Percentiles rank a stretch among this genome's conserved stretches.
These are phyloP conservation scores for roundworm (Caenorhabditis elegans) DNA, from an alignment of 1,140 invertebrate species.

Conservation along the genomic window DNA sequence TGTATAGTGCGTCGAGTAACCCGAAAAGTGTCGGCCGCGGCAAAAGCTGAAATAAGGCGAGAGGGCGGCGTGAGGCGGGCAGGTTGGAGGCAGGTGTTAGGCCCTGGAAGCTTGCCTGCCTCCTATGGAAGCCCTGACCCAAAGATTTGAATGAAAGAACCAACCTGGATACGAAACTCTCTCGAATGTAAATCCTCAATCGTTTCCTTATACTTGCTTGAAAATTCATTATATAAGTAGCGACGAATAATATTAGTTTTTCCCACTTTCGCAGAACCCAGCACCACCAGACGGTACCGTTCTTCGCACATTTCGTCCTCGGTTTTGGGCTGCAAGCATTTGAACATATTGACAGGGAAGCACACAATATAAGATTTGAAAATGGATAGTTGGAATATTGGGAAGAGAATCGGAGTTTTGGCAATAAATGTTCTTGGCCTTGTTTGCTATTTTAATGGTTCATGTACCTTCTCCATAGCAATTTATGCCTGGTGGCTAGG, in stretches of 20 bases:
- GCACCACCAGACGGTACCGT: conserved; percentile 79
- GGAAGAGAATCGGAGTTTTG: neutral
- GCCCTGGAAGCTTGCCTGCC: too few species aligned
- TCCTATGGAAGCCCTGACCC: too few species aligned
- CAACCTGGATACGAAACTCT: conserved; percentile 77
- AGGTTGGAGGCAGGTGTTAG: too few species aligned
- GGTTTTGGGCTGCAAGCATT: conserved; percentile 13
- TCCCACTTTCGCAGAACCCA: conserved; percentile 81
- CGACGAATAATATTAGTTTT: conserved; percentile 84
- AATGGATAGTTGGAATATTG: neutral
- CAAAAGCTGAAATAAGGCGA: too few species aligned
- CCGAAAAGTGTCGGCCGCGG: too few species aligned
- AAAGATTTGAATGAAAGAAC: too few species aligned
- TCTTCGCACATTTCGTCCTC: conserved; percentile 49
- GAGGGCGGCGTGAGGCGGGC: too few species aligned
- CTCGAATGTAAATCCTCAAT: conserved; percentile 85
- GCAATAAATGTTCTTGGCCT: neutral
- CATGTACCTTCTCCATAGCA: neutral
- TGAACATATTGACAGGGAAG: neutral
- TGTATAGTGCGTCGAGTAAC: too few species aligned
- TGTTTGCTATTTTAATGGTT: neutral
- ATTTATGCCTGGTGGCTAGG: neutral
- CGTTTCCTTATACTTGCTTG: conserved; percentile 81
- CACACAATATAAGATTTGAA: neutral
- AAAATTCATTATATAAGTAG: conserved; percentile 82